These are phyloP conservation scores for Phenganax marumi DNA, from an alignment of 92 coral and sea anemone species.

Conservation along the genomic window DNA sequence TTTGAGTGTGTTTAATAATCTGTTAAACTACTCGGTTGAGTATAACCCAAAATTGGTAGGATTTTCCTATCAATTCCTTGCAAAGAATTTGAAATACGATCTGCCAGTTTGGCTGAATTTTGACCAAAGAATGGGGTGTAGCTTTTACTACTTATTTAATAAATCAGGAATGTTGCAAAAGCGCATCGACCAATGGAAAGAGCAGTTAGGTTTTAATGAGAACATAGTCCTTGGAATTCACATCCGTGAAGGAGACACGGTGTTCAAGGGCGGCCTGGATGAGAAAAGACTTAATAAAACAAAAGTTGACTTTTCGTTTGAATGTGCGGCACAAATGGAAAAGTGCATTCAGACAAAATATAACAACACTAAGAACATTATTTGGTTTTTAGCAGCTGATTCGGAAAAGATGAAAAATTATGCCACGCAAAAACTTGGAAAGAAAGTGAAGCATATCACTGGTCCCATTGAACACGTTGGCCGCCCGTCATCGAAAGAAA, in stretches of 20 bases:
- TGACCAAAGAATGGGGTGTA: constrained; percentile 62
- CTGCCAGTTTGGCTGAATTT: constrained; percentile 23
- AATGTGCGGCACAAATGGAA: constrained; percentile 71
- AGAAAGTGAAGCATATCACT: constrained; percentile 54
- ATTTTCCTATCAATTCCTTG: not conserved
- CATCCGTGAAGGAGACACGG: no score
- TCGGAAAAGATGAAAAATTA: constrained; percentile 59
- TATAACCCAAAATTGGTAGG: not conserved
- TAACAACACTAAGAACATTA: no score
- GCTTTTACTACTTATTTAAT: no score
- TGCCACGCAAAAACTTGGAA: constrained; percentile 58
- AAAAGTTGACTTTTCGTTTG: constrained; percentile 54
- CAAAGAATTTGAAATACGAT: no score
- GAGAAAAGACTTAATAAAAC: constrained; percentile 46
- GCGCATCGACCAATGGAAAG: no score
- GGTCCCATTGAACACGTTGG: no score
- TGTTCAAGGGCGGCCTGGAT: no score
- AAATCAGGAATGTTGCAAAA: no score
- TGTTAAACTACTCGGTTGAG: no score
- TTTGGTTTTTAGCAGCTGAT: no score
- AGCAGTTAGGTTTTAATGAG: constrained; percentile 34
- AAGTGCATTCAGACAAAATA: constrained; percentile 28
- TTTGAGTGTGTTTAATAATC: not conserved
- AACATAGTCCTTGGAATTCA: constrained; percentile 78
- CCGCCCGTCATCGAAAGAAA: no score